Conservation (phyloP, 2,797 vertebrate species). For the Acridotheres tristis region DNA sequence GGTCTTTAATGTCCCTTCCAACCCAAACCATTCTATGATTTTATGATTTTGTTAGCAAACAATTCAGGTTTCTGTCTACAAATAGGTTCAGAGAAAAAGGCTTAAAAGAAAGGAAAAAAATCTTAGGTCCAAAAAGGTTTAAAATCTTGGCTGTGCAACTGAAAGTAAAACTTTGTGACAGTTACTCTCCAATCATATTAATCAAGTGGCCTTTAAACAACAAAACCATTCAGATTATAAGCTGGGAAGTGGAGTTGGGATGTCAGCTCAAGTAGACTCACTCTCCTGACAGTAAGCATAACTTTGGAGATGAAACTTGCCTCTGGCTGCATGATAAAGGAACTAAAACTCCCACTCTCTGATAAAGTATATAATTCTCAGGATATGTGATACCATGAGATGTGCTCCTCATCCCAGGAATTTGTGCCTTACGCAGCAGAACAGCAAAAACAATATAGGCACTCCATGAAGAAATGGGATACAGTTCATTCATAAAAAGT, state of each 20-base stretch:
- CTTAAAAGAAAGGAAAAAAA: neutral
- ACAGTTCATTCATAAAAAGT: neutral
- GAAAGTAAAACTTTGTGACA: neutral
- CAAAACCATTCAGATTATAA: neutral
- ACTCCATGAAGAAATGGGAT: neutral
- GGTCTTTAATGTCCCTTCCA: neutral
- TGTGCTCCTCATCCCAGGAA: neutral
- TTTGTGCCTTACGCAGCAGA: neutral
- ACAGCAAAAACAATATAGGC: neutral
- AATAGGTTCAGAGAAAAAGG: neutral
- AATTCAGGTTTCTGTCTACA: neutral
- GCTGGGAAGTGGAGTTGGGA: neutral
- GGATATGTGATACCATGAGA: neutral
- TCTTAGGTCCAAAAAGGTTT: neutral
- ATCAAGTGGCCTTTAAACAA: neutral
- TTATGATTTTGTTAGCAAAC: neutral
- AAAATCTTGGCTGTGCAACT: neutral
- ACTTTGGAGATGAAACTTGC: slow-evolving; percentile 10
- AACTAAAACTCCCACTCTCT: neutral
- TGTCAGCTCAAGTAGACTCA: slow-evolving; percentile 12
- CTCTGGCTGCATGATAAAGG: neutral
- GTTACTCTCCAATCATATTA: neutral
- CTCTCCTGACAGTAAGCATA: neutral
- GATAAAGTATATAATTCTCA: neutral
- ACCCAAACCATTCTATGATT: neutral